Percentiles rank a stretch among this genome's conserved stretches.
phyloP scores from a whole-genome alignment of 2,888 invertebrate genomes.

The Spodoptera picta region DNA sequence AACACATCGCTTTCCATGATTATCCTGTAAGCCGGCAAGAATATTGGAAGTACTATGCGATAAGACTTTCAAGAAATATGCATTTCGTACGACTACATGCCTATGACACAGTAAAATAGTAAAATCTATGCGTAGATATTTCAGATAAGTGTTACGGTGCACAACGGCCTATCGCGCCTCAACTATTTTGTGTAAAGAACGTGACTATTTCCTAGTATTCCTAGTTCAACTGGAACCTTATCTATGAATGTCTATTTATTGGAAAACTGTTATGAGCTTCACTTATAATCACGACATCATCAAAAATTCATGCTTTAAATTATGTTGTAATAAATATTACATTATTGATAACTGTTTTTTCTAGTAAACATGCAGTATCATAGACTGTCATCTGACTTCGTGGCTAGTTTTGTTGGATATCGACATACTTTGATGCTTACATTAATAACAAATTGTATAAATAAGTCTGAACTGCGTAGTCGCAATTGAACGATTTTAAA shows the following conservation, averaged over 20 bases:
- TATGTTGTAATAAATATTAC: not conserved
- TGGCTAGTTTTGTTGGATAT: too few relatives aligned
- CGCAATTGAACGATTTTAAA: too few relatives aligned
- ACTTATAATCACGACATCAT: conserved; percentile 6
- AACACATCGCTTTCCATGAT: conserved; percentile 5
- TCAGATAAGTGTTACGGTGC: too few relatives aligned
- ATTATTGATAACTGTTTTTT: not conserved
- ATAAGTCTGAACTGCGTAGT: too few relatives aligned
- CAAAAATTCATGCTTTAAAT: conserved; percentile 11
- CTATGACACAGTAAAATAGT: not conserved
- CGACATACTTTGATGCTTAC: too few relatives aligned
- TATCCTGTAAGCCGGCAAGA: conserved; percentile 11
- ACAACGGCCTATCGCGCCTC: not conserved
- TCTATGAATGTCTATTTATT: conserved; percentile 46
- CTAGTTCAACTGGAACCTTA: conserved; percentile 34
- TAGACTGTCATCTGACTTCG: too few relatives aligned
- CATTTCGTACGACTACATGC: conserved; percentile 2
- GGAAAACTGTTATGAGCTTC: conserved; percentile 32
- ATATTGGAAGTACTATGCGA: conserved; percentile 28
- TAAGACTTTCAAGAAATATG: conserved; percentile 9
- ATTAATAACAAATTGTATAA: too few relatives aligned
- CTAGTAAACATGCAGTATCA: not conserved
- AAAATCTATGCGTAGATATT: not conserved
- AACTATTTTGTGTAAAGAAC: conserved; percentile 28
- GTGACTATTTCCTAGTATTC: conserved; percentile 48